Base-by-base conservation (phyloP, 2,888 invertebrate genomes). In the Choristoneura rosaceana region DNA sequence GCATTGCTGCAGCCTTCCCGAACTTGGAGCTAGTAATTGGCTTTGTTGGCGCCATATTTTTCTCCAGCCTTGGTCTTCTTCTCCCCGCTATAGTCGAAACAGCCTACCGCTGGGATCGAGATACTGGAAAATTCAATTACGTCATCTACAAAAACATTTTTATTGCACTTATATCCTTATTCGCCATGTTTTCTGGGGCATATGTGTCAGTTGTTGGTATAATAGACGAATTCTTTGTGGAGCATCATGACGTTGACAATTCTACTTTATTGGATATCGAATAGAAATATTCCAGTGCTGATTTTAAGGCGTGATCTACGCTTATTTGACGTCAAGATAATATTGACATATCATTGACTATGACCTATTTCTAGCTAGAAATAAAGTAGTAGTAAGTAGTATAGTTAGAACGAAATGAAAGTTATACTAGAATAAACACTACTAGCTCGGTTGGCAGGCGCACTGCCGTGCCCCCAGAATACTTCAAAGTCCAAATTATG, bases 21-120 rank as follows among this genome's bases (percentile, higher is more conserved):
- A 96, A 98, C 82, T 91, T 99, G 76, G 98, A 97, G 74, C 95
- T 98, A 2, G 97, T 98, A 77, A 98, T 99, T 81, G 97, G 98
- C 62, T 93, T 99, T 69, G 97, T 98, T 0, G 99, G 99, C 15
- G 96, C 98, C 1, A 94, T 96, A 14, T 96, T 96, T 82, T 96
- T 96, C 82, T 96, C 97, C 0, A 95, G 96, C 4, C 94, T 96
- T 65, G 98, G 98, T 0, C 95, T 97, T 25, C 91, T 96, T 64
- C 95, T 97, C 41, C 97, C 97, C 14, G 96, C 97, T 0, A 87
- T 96, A 0, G 95, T 97, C 0, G 97, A 98, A 79, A 96, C 95
- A 0, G 95, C 97, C 0, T 95, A 96, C 76, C 92, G 95, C 71
- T 96, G 96, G 96, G 96, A 97, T 9, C 90, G 94, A 14, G 95